Base-by-base conservation (phyloP, 1,140 invertebrate species). In the Diorhabda elongata region DNA sequence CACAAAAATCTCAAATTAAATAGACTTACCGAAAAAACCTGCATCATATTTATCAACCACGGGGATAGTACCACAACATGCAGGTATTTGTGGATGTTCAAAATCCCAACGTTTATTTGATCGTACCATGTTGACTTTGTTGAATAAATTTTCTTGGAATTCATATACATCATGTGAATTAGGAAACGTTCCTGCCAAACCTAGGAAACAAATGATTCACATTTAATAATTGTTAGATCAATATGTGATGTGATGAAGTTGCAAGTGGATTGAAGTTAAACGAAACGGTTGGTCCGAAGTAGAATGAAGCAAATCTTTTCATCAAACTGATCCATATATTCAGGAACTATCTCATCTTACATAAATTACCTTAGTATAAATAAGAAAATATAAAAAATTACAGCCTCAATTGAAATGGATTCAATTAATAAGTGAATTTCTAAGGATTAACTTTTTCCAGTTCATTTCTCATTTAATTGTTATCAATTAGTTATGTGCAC, bases 151-250 rank as follows among this genome's bases (percentile, higher is more conserved):
- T 60, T 95, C 87, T 62, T 87, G 83, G 58, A 97, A 91, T 73
- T 94, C 87, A 11, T 85, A 79, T 47, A 97, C 85, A 77, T 92
- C 93, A 56, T 91, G 85, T 0, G 91, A 93, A 73, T 96, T 90
- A 0, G 96, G 96, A 82, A 95, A 96, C 76, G 89, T 86, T 8
- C 95, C 95, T 2, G 94, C 88, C 8, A 96, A 87, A 44, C 92
- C 92, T 67, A 84, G 83, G 66, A 72, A 26, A 6, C n/a, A 26
- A 61, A 52, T 2, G 11, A 8, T 4, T 5, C 41, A 47, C 6
- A 1, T 42, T 62, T 9, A 11, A 5, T n/a, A n/a, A 8, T 26
- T 7, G 9, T 6, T 26, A 26, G 26, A 26, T 26, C 26, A 26
- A 26, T 1, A 26, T 26, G 26, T 26, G 26, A 26, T 2, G 26